Base-by-base conservation (phyloP, 30 jellyfish, hydroid and myxozoan genomes). In the Rhopilema esculentum region DNA sequence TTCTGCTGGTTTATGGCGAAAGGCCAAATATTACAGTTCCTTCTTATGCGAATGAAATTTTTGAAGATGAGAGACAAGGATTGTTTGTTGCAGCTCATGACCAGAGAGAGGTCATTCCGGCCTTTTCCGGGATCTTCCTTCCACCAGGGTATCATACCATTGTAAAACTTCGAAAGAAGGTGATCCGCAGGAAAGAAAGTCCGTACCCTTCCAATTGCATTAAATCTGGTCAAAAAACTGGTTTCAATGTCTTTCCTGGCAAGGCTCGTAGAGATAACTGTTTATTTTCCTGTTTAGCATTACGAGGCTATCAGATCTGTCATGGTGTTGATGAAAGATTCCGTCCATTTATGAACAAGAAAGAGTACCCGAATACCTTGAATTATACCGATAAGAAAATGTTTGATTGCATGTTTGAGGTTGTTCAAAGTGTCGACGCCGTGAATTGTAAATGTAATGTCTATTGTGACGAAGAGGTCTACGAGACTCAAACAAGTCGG, bases 61-160 rank as follows among this genome's bases (percentile, higher is more conserved):
- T 70, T 28, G 81, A 76, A n/a, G 92, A 83, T 21, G 79, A 69
- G 21, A 28, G 85, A 22, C 63, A 29, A 0, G 92, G 92, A 1
- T 27, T 83, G 17, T 53, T 40, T 15, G 50, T 83, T 69, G 52
- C 66, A 17, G 28, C 71, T 1, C 92, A 83, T 26, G 92, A 83
- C 69, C 79, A 51, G 1, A 33, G 69, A 6, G 72, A 49, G 49
- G 61, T 48, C 29, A 2, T 70, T 25, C 29, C 16, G 19, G 85
- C 49, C 12, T 49, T 69, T 30, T 33, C 26, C 17, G 83, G 92
- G 9, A 83, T 83, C 26, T 27, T 9, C 26, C 26, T 83, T 0
- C 92, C 92, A 30, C 19, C 75, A n/a, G 92, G 92, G 4, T 83
- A 66, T 26, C 92, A 83, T 57, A 83, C 92, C 23, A 49, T 61